phyloP scores from a whole-genome alignment of 2,797 vertebrate genomes.

The Nannoperca obscura region DNA sequence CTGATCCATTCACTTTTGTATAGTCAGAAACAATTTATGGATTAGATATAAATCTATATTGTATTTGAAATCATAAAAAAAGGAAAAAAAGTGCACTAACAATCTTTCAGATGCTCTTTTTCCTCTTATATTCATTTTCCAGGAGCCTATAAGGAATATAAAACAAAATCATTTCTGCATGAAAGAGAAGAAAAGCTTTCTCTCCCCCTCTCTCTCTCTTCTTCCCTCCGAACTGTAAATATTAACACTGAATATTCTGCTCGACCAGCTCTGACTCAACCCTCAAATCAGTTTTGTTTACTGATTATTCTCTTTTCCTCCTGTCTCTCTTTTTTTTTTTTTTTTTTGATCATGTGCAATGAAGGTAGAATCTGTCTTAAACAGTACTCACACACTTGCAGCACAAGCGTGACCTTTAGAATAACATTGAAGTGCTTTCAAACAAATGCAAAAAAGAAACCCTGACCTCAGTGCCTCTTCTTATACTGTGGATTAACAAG shows the following conservation, averaged over 20 bases:
- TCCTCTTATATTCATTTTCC: conserved; percentile 45
- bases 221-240: conserved; percentile 67
- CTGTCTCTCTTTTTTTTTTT: background rate
- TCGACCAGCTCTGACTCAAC: conserved; percentile 50
- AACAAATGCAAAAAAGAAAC: conserved; percentile 72
- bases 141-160: conserved; percentile 48
- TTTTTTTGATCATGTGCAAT: conserved; percentile 85
- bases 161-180: conserved; percentile 34
- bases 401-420: conserved; percentile 73
- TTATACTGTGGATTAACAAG: conserved; percentile 75
- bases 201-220: conserved; percentile 2
- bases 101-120: conserved; percentile 79
- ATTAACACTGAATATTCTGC: conserved; percentile 52
- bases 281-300: conserved; percentile 38
- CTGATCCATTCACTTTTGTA: conserved; percentile 85
- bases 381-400: conserved; percentile 76
- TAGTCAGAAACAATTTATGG: conserved; percentile 85
- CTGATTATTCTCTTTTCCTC: conserved; percentile 18
- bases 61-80: conserved; percentile 85
- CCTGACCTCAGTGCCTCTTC: conserved; percentile 90
- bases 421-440: conserved; percentile 67
- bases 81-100: conserved; percentile 87
- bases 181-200: conserved; percentile 37
- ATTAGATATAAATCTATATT: conserved; percentile 82
- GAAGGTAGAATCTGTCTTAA: conserved; percentile 85